Percentiles rank a stretch among this genome's conserved stretches.
These are phyloP conservation scores for Nymphalis io DNA, from an alignment of 1,140 invertebrate species.

Conservation along the genomic window DNA sequence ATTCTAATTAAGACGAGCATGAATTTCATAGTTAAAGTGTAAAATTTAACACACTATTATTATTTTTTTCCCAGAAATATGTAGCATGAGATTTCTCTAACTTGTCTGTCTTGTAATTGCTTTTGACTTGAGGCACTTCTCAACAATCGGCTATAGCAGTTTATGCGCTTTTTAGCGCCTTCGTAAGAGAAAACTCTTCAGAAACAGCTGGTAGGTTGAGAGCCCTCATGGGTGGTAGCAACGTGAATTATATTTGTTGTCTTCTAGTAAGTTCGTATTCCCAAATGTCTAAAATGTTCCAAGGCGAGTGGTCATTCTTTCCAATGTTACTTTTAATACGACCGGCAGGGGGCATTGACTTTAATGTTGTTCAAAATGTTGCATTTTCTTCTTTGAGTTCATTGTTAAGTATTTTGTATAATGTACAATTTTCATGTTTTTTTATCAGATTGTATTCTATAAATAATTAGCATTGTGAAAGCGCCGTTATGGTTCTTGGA, in stretches of 20 bases:
- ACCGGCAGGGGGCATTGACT: constrained; percentile 28
- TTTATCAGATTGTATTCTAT: no score
- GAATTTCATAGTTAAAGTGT: no score
- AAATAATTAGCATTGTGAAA: no score
- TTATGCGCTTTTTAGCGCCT: constrained; percentile 65
- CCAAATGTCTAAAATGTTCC: constrained; percentile 28
- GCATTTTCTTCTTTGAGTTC: neutral
- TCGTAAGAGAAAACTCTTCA: constrained; percentile 57
- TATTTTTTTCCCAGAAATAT: neutral
- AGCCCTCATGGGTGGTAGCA: constrained; percentile 39
- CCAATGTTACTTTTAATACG: constrained; percentile 28
- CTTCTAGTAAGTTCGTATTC: constrained; percentile 32
- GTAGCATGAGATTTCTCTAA: neutral
- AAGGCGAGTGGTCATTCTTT: constrained; percentile 32
- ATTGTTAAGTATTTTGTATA: neutral
- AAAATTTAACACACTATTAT: no score
- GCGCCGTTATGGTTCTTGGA: no score
- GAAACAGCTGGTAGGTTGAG: constrained; percentile 50
- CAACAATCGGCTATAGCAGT: constrained; percentile 53
- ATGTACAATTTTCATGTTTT: no score
- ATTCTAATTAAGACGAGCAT: neutral
- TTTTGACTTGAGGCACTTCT: constrained; percentile 14
- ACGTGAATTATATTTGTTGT: constrained; percentile 46
- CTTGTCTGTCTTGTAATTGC: neutral
- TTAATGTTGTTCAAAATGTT: constrained; percentile 24